A percentile compares a stretch with the other conserved stretches of the same genome.
These are phyloP conservation scores for Sminthurinus aureus DNA, from an alignment of 2,888 invertebrate genomes.

Conservation along the genomic window DNA sequence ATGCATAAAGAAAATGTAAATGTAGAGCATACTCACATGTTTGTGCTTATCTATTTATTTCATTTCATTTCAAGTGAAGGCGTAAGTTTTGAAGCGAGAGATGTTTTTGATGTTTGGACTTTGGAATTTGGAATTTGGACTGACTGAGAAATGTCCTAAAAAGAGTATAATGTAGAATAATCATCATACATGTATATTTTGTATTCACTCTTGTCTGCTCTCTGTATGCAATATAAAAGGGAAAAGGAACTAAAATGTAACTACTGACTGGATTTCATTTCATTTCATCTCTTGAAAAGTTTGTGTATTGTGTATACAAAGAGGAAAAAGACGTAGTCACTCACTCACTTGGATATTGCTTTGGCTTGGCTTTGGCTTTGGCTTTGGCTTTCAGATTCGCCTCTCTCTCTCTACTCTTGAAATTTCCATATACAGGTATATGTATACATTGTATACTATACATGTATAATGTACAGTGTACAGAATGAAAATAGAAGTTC, in stretches of 20 bases:
- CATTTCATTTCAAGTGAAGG: not conserved
- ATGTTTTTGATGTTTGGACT: not conserved
- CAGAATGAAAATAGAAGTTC: not conserved
- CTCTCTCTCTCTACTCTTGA: not conserved
- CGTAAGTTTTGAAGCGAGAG: not conserved
- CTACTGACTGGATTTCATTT: slow-evolving; percentile 29
- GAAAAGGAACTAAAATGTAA: not conserved
- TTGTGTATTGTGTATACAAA: slow-evolving; percentile 18
- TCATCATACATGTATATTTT: no score
- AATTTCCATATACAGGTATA: no score
- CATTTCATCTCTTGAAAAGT: slow-evolving; percentile 18
- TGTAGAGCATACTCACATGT: not conserved
- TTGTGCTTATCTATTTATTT: not conserved
- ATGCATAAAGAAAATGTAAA: no score
- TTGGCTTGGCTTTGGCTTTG: not conserved
- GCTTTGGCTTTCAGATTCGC: not conserved
- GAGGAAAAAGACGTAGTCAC: not conserved
- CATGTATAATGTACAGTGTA: no score
- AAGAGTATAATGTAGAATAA: not conserved
- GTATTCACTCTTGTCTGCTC: no score
- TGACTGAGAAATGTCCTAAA: slow-evolving; percentile 6
- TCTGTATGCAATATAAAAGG: not conserved
- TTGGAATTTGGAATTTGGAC: no score
- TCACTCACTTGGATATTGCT: slow-evolving; percentile 9
- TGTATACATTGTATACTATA: no score